phyloP scores from a whole-genome alignment of 2,888 invertebrate genomes.

The Folsomia manolachei region DNA sequence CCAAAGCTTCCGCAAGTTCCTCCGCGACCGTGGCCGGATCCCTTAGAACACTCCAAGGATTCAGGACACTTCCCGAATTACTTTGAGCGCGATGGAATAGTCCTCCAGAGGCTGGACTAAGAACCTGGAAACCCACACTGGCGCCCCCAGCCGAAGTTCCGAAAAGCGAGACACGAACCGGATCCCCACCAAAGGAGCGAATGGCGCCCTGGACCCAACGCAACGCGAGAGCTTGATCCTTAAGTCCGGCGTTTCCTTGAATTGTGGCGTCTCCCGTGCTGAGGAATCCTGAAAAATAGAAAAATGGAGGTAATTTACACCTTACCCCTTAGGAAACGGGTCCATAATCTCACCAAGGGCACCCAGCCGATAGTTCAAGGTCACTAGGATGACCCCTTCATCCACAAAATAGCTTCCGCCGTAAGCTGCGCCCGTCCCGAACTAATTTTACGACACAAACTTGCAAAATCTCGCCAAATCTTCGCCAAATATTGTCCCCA shows the following conservation, averaged over 20 bases:
- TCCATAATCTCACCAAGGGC: slow-evolving; percentile 30
- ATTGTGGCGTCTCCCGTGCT: slow-evolving; percentile 42
- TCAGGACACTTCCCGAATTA: slow-evolving; percentile 37
- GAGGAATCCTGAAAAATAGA: slow-evolving; percentile 37
- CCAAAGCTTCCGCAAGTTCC: slow-evolving; percentile 37
- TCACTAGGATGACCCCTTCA: slow-evolving; percentile 27
- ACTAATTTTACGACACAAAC: not conserved
- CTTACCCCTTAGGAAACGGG: not conserved
- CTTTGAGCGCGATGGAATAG: slow-evolving; percentile 38
- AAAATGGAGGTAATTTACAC: not conserved
- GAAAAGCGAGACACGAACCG: slow-evolving; percentile 20
- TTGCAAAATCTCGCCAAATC: not conserved
- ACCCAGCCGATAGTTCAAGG: slow-evolving; percentile 36
- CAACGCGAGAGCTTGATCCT: slow-evolving; percentile 33
- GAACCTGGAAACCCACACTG: slow-evolving; percentile 26
- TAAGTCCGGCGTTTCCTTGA: slow-evolving; percentile 43
- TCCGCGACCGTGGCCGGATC: slow-evolving; percentile 32
- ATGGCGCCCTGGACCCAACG: slow-evolving; percentile 32
- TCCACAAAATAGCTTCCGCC: slow-evolving; percentile 37
- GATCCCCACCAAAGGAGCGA: slow-evolving; percentile 27
- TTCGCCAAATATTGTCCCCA: not conserved
- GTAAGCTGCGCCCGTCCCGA: slow-evolving; percentile 31
- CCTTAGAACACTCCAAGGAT: slow-evolving; percentile 36
- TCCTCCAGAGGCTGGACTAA: slow-evolving; percentile 38
- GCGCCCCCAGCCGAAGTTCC: slow-evolving; percentile 33